Base-by-base conservation (phyloP, 2,113 vertebrate genomes). In the Rhabdornis inornatus region DNA sequence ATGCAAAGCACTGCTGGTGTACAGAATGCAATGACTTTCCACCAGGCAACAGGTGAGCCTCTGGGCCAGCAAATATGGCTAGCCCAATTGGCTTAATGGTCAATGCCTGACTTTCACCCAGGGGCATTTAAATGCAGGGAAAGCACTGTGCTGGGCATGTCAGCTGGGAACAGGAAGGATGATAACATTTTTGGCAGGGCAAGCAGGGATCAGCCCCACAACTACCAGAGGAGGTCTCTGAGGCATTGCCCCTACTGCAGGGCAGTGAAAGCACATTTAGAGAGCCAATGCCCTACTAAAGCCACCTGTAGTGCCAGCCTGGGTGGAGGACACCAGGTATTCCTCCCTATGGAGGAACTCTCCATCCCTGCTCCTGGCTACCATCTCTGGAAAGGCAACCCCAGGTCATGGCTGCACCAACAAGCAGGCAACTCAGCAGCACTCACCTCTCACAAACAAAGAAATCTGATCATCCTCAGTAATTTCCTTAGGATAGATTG, bases 401-500 rank as follows among this genome's bases (percentile, higher is more conserved):
- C 47, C 68, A 52, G 39, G 13, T 22, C 5, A 0, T 20, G 44
- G 47, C 11, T 2, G 2, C 39, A 45, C 2, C 49, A 80, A 53
- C n/a, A 86, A 63, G 56, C 22, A 59, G 63, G 66, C 66, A 87
- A 64, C 64, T 74, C 88, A n/a, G 87, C 90, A 90, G 65, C 60
- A 45, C 57, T 60, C 79, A 56, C 39, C 83, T 70, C 90, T 74
- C 72, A 72, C 85, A 94, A 92, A 95, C 30, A 88, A 95, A 80
- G 72, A 90, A 95, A 97, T 96, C 65, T 79, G 69, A 97, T 93
- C 92, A 89, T 49, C 53, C 44, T 22, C 69, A 23, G 80, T 96
- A 94, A 96, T 92, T 94, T 97, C 94, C 92, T 97, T 94, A 93
- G 76, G 76, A 92, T 71, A 89, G 92, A 96, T 65, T 78, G 77